phyloP scores from a whole-genome alignment of 1,140 invertebrate genomes.

The Drosophila nebulosa region DNA sequence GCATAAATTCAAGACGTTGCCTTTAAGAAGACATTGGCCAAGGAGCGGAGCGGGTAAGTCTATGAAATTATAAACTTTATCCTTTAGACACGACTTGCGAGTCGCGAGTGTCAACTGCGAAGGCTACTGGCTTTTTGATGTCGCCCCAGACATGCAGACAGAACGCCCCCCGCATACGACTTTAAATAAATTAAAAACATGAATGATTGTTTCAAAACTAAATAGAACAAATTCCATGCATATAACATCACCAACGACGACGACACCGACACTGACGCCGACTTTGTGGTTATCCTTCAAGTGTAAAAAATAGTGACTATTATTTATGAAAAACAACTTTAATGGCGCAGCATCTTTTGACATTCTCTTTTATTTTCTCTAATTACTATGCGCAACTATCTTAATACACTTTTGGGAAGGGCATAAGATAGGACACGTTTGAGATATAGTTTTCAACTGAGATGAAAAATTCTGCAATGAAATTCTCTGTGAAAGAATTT shows the following conservation, averaged over 20 bases:
- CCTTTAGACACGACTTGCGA: slow-evolving; percentile 32
- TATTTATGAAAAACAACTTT: too few species aligned
- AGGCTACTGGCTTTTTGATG: slow-evolving; percentile 53
- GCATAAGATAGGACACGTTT: background rate
- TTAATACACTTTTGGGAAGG: background rate
- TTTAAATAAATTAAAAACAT: slow-evolving; percentile 67
- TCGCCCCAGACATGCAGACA: slow-evolving; percentile 20
- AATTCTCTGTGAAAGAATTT: background rate
- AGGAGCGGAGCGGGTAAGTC: slow-evolving; percentile 43
- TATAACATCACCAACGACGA: too few species aligned
- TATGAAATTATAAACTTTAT: slow-evolving; percentile 79
- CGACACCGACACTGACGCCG: too few species aligned
- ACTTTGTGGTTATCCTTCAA: too few species aligned
- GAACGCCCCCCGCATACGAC: slow-evolving; percentile 37
- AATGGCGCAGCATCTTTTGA: too few species aligned
- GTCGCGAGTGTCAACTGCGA: slow-evolving; percentile 35
- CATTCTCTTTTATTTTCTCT: too few species aligned
- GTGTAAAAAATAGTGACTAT: too few species aligned
- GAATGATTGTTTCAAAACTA: slow-evolving; percentile 27
- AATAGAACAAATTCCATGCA: background rate
- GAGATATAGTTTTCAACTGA: background rate
- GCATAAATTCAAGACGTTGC: slow-evolving; percentile 75
- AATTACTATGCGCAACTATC: too few species aligned
- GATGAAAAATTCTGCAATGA: background rate
- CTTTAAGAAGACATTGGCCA: slow-evolving; percentile 12